Base-by-base conservation (phyloP, 2,113 vertebrate genomes). In the Corapipo altera region DNA sequence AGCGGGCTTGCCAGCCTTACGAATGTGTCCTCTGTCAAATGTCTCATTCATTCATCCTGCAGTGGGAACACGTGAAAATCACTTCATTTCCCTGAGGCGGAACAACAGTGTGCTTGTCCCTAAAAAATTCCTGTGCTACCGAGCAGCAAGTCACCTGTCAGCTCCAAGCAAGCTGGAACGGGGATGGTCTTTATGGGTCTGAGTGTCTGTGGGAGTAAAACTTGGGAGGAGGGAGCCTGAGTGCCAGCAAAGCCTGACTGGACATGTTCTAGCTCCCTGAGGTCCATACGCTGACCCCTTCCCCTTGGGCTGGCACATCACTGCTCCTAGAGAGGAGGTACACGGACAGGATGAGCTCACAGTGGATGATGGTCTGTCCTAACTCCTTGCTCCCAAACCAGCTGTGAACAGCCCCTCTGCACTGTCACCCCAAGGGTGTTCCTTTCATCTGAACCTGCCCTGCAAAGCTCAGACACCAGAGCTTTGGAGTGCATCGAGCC, bases 41-140 rank as follows among this genome's bases (percentile, higher is more conserved):
- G 9, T 44, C 91, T 95, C 90, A 69, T 95, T 97, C 89, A 86
- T 91, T 95, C 96, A 54, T 79, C 46, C 62, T 49, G 88, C 73
- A 65, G 54, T 0, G 0, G 44, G 33, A 59, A 86, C 57, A 51
- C 13, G 6, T 87, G 79, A 95, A 93, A 94, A 87, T 78, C 28
- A 2, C 93, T 57, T 93, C 82, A 87, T 83, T 91, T 89, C 66
- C 71, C 51, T 41, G 5, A 18, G 73, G 82, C 30, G 62, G 52
- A 91, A 95, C 64, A 89, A 80, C 76, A 62, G 37, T 3, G 1
- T 0, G 0, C 58, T 75, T 97, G 91, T 96, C 72, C 84, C 67
- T 48, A 74, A 88, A 74, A 86, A 32, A 64, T 44, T 64, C 30
- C 46, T 1, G 3, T 2, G 2, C 55, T 43, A 12, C 66, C 13